Evolutionary conservation across 2,113 vertebrate genomes (phyloP).

Genomic region (Etheostoma spectabile): DNA sequence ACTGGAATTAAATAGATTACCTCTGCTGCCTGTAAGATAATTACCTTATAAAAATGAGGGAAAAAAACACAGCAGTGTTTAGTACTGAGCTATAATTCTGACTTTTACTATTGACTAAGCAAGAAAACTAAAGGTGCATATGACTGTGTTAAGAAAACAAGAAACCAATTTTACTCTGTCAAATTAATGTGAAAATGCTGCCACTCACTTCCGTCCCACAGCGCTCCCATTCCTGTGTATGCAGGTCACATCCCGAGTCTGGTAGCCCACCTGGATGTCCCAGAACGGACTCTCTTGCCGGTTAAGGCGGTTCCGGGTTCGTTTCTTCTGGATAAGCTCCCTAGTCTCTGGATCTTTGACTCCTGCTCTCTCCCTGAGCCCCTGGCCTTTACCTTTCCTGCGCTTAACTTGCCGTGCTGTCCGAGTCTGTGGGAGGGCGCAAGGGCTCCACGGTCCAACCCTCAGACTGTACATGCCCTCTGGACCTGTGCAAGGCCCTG

Average conservation of each 20-base stretch:
- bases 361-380: slow-evolving; percentile 79
- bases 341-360: slow-evolving; percentile 91
- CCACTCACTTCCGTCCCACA: slow-evolving; percentile 87
- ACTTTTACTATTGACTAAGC: neutral
- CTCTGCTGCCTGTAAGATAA: neutral
- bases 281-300: slow-evolving; percentile 93
- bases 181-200: slow-evolving; percentile 8
- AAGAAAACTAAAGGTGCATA: neutral
- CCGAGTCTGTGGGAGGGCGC: slow-evolving; percentile 82
- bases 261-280: slow-evolving; percentile 96
- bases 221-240: slow-evolving; percentile 91
- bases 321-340: slow-evolving; percentile 96
- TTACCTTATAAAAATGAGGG: neutral
- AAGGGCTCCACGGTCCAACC: slow-evolving; percentile 89
- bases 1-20: neutral
- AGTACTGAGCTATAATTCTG: neutral
- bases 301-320: slow-evolving; percentile 93
- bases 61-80: neutral
- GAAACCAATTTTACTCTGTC: neutral
- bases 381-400: slow-evolving; percentile 86
- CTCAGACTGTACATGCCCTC: slow-evolving; percentile 90
- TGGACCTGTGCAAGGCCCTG: slow-evolving; percentile 83
- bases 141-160: neutral
- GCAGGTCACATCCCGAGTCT: slow-evolving; percentile 91
- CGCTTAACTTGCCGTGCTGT: slow-evolving; percentile 87